Percentiles rank a stretch among this genome's conserved stretches.
Conservation (phyloP, 2,113 vertebrate species). For the Shinisaurus crocodilurus region DNA sequence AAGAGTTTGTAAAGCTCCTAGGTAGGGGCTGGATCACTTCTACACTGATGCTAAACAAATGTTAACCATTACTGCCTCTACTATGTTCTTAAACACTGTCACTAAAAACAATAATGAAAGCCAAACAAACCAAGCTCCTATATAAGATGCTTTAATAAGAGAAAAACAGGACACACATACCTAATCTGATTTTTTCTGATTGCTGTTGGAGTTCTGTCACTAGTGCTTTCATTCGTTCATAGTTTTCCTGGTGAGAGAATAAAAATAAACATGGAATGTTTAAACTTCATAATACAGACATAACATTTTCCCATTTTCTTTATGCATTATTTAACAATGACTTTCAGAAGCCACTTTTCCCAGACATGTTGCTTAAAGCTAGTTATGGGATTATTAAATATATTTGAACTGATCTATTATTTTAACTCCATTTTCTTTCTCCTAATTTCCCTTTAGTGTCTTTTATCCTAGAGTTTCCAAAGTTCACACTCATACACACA, state of each 20-base stretch:
- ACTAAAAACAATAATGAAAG: neutral
- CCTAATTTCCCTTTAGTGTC: neutral
- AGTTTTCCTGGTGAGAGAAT: conserved; percentile 87
- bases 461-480: neutral
- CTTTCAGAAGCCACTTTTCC: neutral
- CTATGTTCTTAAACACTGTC: neutral
- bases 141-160: conserved; percentile 9
- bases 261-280: conserved; percentile 5
- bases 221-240: conserved; percentile 91
- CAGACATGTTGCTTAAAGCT: neutral
- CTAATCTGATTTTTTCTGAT: conserved; percentile 86
- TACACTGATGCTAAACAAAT: neutral
- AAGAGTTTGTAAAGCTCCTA: neutral
- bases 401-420: neutral
- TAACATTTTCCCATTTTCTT: neutral
- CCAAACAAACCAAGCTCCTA: neutral
- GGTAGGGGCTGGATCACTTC: neutral
- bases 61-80: neutral
- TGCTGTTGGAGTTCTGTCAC: conserved; percentile 85
- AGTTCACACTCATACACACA: neutral
- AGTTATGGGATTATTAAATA: neutral
- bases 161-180: conserved; percentile 72
- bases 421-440: neutral
- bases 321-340: neutral
- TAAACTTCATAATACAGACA: conserved; percentile 32